Evolutionary conservation across 2,797 vertebrate species (phyloP).

Genomic region (Oophaga sylvatica): DNA sequence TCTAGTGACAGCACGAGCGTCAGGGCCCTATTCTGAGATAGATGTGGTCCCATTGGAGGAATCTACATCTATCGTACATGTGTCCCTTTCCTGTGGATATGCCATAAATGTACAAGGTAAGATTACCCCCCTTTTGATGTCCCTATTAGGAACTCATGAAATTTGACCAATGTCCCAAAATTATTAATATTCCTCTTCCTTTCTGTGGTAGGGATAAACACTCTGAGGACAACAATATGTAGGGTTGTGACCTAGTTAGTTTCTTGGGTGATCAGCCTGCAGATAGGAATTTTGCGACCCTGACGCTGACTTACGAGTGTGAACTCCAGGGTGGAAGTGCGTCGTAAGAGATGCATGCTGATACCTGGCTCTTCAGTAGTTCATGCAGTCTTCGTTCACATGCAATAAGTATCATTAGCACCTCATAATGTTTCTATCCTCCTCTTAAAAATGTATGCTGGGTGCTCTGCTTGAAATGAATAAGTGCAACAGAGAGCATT

Average conservation of each 20-base stretch:
- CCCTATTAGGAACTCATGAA: not conserved
- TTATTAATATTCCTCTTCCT: not conserved
- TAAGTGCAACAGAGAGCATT: conserved; percentile 53
- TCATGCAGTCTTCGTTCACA: conserved; percentile 37
- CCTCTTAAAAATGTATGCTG: conserved; percentile 49
- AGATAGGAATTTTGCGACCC: not conserved
- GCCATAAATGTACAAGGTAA: no score
- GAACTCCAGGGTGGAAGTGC: not conserved
- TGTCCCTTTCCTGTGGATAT: no score
- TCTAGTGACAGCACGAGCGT: no score
- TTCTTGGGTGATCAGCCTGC: not conserved
- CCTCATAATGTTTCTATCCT: conserved; percentile 56
- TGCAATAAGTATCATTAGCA: conserved; percentile 59
- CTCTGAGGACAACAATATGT: not conserved
- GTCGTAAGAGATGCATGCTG: not conserved
- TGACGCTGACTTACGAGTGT: not conserved
- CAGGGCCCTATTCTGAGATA: no score
- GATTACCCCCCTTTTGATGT: not conserved
- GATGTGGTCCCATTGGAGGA: no score
- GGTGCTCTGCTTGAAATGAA: conserved; percentile 48
- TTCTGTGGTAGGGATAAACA: not conserved
- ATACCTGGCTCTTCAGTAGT: conserved; percentile 33
- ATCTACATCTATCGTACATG: no score
- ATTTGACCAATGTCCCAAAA: not conserved
- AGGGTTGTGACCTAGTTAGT: not conserved